Conservation (phyloP, 2,888 invertebrate genomes). For the Harpagoxenus sublaevis region DNA sequence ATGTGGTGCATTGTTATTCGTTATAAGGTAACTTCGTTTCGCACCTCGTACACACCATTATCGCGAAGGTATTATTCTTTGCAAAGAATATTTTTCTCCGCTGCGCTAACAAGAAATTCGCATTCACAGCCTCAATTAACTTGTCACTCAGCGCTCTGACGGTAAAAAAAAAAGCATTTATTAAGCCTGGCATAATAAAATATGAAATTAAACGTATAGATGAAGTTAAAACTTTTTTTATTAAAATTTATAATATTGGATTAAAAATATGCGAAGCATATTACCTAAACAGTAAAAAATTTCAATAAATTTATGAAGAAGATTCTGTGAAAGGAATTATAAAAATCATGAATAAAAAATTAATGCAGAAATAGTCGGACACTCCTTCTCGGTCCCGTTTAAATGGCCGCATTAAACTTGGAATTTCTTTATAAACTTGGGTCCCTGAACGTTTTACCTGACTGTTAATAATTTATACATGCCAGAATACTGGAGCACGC, state of each 20-base stretch:
- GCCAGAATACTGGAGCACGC: not conserved
- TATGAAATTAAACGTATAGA: not conserved
- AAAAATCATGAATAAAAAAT: conserved; percentile 25
- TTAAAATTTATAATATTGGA: not conserved
- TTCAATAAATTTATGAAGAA: conserved; percentile 6
- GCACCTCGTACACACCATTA: not conserved
- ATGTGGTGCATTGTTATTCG: not conserved
- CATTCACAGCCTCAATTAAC: conserved; percentile 34
- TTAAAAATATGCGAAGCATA: not conserved
- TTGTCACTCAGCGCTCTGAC: not conserved
- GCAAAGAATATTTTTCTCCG: conserved; percentile 17
- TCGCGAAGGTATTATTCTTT: conserved; percentile 3
- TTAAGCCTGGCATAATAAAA: not conserved
- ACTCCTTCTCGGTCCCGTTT: not conserved
- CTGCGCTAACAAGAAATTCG: conserved; percentile 7
- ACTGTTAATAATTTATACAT: conserved; percentile 39
- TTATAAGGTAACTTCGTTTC: not conserved
- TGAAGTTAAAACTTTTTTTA: not conserved
- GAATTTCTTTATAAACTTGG: conserved; percentile 10
- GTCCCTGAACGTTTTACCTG: conserved; percentile 10
- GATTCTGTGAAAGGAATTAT: not conserved
- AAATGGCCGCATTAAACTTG: conserved; percentile 27
- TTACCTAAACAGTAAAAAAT: not conserved
- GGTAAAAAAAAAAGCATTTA: not conserved
- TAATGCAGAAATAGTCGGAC: not conserved